A percentile compares a stretch with the other conserved stretches of the same genome.
Conservation (phyloP, 2,113 vertebrate species). For the Todiramphus saurophagus region DNA sequence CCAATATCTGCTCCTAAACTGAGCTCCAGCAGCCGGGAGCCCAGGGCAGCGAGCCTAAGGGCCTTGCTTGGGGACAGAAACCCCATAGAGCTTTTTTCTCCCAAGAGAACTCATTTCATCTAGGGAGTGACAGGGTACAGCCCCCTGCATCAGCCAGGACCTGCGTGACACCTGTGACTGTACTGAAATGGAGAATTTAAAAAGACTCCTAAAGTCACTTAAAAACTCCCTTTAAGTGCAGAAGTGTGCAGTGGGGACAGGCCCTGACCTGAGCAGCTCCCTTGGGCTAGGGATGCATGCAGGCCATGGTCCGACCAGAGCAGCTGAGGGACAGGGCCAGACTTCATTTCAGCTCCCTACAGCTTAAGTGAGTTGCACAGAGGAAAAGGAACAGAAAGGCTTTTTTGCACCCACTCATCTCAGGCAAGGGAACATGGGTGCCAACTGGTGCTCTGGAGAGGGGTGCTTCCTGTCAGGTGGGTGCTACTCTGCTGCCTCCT, state of each 20-base stretch:
- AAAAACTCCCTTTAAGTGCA: not conserved
- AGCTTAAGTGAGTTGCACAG: not conserved
- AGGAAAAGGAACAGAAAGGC: not conserved
- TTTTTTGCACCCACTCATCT: not conserved
- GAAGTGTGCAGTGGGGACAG: not conserved
- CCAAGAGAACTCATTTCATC: not conserved
- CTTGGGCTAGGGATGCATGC: fast-evolving
- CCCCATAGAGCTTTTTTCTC: not conserved
- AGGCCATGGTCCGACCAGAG: not conserved
- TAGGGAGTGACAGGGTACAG: not conserved
- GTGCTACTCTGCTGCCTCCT: not conserved
- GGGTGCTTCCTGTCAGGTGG: not conserved
- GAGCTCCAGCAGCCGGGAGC: not conserved
- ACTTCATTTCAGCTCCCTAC: not conserved
- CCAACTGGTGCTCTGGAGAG: not conserved
- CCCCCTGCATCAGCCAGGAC: not conserved
- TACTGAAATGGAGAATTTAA: not conserved
- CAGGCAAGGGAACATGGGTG: not conserved
- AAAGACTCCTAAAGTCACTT: not conserved
- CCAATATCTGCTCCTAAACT: not conserved
- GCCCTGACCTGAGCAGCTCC: fast-evolving
- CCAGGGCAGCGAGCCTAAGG: not conserved
- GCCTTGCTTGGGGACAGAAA: not conserved
- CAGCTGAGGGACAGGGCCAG: not conserved
- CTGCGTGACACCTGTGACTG: not conserved